Conservation (phyloP, 1,140 invertebrate species). For the Yoshiicerus persimilis region DNA sequence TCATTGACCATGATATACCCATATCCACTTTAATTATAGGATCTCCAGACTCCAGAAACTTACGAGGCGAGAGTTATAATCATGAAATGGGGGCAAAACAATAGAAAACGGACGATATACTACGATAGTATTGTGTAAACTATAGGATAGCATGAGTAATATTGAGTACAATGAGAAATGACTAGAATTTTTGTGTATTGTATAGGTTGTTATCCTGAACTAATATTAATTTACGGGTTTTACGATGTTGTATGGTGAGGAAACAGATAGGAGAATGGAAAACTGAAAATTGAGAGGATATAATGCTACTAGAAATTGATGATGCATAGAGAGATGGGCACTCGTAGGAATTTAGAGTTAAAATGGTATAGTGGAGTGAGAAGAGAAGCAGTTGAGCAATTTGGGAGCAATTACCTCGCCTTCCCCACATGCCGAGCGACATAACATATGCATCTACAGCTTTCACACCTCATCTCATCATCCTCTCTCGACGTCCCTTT, state of each 20-base stretch:
- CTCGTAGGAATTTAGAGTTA: not conserved
- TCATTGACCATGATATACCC: too few relatives aligned
- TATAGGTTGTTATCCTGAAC: not conserved
- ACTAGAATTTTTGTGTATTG: not conserved
- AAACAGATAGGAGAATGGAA: too few relatives aligned
- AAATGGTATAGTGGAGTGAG: not conserved
- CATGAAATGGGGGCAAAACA: not conserved
- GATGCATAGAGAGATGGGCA: not conserved
- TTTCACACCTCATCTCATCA: constrained; percentile 16
- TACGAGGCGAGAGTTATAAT: too few relatives aligned
- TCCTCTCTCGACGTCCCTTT: too few relatives aligned
- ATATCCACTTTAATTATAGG: too few relatives aligned
- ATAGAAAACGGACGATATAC: not conserved
- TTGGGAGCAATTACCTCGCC: constrained; percentile 25
- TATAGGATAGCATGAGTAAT: not conserved
- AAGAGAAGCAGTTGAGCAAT: constrained; percentile 18
- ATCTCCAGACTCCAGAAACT: too few relatives aligned
- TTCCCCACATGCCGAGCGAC: constrained; percentile 21
- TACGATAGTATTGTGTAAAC: not conserved
- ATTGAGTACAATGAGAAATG: not conserved
- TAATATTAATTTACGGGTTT: not conserved
- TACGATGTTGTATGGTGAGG: not conserved
- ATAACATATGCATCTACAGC: constrained; percentile 4
- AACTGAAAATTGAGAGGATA: too few relatives aligned
- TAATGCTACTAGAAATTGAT: too few relatives aligned